A percentile compares a stretch with the other conserved stretches of the same genome.
Evolutionary conservation across 2,888 invertebrate species (phyloP).

Genomic region (Pardosa pseudoannulata): DNA sequence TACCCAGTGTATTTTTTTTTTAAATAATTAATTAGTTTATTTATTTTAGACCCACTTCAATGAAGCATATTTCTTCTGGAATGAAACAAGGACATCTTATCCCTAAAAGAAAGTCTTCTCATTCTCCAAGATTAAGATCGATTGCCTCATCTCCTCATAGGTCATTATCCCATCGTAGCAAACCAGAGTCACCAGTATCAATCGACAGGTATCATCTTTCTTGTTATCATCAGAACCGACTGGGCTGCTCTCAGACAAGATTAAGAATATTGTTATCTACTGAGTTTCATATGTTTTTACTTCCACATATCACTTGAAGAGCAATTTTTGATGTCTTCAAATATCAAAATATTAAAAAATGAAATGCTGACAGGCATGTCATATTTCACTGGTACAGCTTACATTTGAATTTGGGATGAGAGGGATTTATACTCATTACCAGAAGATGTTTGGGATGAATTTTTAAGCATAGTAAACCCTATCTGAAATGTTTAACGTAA

Average conservation of each 20-base stretch:
- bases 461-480: no score
- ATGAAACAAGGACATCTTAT: constrained; percentile 30
- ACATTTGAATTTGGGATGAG: no score
- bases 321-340: background rate
- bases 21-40: no score
- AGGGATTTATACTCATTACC: no score
- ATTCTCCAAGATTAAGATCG: constrained; percentile 22
- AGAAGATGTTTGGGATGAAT: no score
- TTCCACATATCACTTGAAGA: background rate
- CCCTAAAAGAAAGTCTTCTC: constrained; percentile 23
- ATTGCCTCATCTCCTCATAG: constrained; percentile 44
- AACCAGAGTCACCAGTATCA: constrained; percentile 40
- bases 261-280: background rate
- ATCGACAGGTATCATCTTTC: constrained; percentile 61
- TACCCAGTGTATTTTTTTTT: no score
- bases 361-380: background rate
- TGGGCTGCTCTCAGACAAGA: constrained; percentile 4
- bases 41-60: background rate
- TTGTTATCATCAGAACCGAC: background rate
- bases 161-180: constrained; percentile 40
- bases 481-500: no score
- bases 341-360: background rate
- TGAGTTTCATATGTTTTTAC: background rate
- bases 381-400: no score
- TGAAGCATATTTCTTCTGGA: constrained; percentile 19